phyloP scores from a whole-genome alignment of 2,888 invertebrate genomes.

The Drosophila melanocephala region DNA sequence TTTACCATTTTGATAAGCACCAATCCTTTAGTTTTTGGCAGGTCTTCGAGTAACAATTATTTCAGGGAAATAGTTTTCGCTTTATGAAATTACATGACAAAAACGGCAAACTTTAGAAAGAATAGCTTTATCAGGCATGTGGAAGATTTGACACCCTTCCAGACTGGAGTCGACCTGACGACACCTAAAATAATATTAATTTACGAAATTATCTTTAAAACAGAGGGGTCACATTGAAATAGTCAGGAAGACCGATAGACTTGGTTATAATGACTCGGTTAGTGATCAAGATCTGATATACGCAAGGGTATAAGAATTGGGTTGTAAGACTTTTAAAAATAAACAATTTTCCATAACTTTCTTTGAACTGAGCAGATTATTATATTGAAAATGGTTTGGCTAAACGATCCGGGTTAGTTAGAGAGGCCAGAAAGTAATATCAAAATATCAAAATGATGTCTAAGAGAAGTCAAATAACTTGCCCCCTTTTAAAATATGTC shows the following conservation, averaged over 20 bases:
- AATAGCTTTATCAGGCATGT: background rate
- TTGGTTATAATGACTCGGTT: background rate
- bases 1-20: background rate
- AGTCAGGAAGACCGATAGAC: background rate
- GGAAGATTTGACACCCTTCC: background rate
- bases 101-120: rapidly evolving
- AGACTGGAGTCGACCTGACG: background rate
- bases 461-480: background rate
- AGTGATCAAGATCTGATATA: background rate
- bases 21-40: background rate
- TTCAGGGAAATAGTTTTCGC: background rate
- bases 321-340: background rate
- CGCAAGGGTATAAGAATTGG: background rate
- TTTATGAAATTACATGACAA: background rate
- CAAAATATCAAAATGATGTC: background rate
- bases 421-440: background rate
- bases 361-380: background rate
- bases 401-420: background rate
- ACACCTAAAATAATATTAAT: background rate
- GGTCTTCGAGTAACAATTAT: background rate
- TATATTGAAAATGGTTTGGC: background rate
- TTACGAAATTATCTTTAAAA: background rate
- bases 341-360: background rate
- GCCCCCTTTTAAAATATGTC: rapidly evolving
- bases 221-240: background rate